phyloP scores from a whole-genome alignment of 2,888 invertebrate species.

The Eurois occulta region DNA sequence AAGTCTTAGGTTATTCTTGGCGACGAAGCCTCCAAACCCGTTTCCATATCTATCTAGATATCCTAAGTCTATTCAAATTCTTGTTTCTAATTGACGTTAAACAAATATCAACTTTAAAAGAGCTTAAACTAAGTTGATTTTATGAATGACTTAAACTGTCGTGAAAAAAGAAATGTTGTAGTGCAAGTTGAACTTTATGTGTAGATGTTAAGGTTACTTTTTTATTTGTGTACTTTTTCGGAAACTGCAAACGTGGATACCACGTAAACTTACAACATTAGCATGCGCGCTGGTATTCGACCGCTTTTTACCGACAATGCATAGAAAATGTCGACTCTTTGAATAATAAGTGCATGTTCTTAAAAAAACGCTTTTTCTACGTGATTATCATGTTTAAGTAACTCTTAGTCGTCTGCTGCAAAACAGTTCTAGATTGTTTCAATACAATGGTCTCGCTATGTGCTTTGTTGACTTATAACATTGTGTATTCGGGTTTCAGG shows the following conservation, averaged over 20 bases:
- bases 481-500: conserved; percentile 7
- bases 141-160: not conserved
- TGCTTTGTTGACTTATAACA: not conserved
- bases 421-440: conserved; percentile 41
- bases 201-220: not conserved
- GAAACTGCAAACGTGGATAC: not conserved
- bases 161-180: not conserved
- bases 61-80: not conserved
- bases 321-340: conserved; percentile 54
- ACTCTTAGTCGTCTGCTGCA: conserved; percentile 2
- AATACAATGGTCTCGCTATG: not conserved
- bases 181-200: not conserved
- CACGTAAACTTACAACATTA: conserved; percentile 44
- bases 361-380: conserved; percentile 51
- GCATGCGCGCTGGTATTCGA: conserved; percentile 54
- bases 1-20: conserved; percentile 40
- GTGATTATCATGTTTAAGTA: conserved; percentile 44
- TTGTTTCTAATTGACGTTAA: not conserved
- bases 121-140: not conserved
- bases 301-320: conserved; percentile 52
- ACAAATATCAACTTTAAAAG: not conserved
- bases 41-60: conserved; percentile 35
- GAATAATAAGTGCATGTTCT: conserved; percentile 62
- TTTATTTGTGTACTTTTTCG: not conserved
- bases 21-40: conserved; percentile 39